Evolutionary conservation across 2,888 invertebrate species (phyloP), one percentile per base, ranked within the genome.

Genomic region (Drosophila borborema): DNA sequence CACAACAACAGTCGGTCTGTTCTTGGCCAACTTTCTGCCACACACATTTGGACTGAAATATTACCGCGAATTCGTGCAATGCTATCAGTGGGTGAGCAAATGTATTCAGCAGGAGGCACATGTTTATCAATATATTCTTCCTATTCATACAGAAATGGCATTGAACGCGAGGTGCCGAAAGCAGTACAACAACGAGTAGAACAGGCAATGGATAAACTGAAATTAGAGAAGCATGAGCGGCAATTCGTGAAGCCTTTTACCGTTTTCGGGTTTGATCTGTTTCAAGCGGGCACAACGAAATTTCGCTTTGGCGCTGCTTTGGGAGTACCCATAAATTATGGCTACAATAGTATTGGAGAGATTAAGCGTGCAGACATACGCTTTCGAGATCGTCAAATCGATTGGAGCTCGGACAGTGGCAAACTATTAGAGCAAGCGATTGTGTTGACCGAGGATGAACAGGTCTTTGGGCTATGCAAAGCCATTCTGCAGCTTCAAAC

Each of bases 401-500:
- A 95, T 80, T 97, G 96, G 96, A 93, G 94, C 41, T 94, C 95
- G 1, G 94, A 95, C 66, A 94, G 94, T 66, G 96, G 96, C 0
- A 92, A 94, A 79, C 92, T 95, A 64, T 93, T 98, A 51, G 92
- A 95, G 58, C 93, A 96, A 16, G 94, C 97, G 0, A 90, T 97
- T 36, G 92, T 97, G 4, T 91, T 98, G n/a, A 95, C 96, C 16
- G 96, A 97, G 74, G 95, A 96, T 73, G 97, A 97, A 12, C 95
- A 97, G 91, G 94, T 96, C 71, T 98, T 97, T 94, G 97, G 96
- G 1, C 95, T 98, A 34, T 97, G 97, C 66, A 94, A 96, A 80
- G 96, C 97, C 92, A 94, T 98, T 60, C 91, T 96, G 66, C 94
- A 95, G 93, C 91, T 95, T 3, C 94, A 95, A 73, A 95, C 95